A percentile compares a stretch with the other conserved stretches of the same genome.
These are phyloP conservation scores for Ianthella basta DNA, from an alignment of 37 sponge, comb jelly and placozoan genomes.

Conservation along the genomic window DNA sequence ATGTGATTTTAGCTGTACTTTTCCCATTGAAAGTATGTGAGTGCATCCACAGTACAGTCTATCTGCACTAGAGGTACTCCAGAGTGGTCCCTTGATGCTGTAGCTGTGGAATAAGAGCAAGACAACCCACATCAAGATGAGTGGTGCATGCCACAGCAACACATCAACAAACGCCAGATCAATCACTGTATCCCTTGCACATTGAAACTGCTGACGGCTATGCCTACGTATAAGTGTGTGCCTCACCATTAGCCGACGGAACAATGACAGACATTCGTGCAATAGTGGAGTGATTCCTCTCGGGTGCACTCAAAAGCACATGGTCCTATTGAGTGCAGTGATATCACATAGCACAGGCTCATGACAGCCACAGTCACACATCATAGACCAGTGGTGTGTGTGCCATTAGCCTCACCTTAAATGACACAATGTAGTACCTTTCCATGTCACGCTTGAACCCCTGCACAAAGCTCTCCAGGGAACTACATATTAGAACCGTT, in stretches of 20 bases:
- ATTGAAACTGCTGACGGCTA: too few species aligned
- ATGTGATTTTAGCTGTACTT: background rate
- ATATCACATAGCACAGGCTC: background rate
- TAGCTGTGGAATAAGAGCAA: background rate
- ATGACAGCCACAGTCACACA: background rate
- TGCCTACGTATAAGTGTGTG: too few species aligned
- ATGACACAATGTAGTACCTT: conserved; percentile 4
- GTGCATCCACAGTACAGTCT: conserved; percentile 16
- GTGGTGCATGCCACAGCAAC: too few species aligned
- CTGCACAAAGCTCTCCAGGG: conserved; percentile 1
- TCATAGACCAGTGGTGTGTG: too few species aligned
- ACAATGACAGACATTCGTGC: conserved; percentile 10
- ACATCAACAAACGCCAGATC: too few species aligned
- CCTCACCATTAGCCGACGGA: background rate
- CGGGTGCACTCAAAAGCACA: conserved; percentile 7
- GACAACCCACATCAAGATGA: too few species aligned
- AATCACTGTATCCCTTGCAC: too few species aligned
- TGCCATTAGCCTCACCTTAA: background rate
- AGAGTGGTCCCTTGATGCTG: background rate
- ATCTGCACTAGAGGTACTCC: conserved; percentile 5
- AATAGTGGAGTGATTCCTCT: background rate
- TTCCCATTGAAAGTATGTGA: conserved; percentile 1
- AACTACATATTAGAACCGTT: too few species aligned
- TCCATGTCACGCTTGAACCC: background rate
- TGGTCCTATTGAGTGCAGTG: conserved; percentile 7